Evolutionary conservation across 2,888 invertebrate species (phyloP).

Genomic region (Cephus pulcher): DNA sequence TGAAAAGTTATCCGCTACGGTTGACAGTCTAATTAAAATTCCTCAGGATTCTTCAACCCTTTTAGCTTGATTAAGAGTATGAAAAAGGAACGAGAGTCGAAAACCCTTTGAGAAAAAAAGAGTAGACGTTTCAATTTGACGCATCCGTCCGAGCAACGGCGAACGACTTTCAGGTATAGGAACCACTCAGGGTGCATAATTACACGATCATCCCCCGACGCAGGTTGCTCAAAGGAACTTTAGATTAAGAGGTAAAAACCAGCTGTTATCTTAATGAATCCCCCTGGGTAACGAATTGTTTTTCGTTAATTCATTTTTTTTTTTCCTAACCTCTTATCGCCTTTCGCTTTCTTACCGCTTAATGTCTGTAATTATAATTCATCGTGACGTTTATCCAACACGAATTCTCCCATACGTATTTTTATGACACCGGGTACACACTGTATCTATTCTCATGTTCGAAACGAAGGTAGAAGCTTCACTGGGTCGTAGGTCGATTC

Average conservation of each 20-base stretch:
- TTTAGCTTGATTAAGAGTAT: constrained; percentile 13
- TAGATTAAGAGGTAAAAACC: constrained; percentile 38
- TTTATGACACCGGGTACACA: not conserved
- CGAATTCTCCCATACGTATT: too few species aligned
- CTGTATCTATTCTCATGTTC: not conserved
- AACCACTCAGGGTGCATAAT: constrained; percentile 33
- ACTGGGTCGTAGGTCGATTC: not conserved
- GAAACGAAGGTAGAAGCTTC: not conserved
- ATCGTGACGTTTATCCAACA: not conserved
- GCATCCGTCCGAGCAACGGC: constrained; percentile 15
- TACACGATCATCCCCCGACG: constrained; percentile 38
- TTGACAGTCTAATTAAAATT: constrained; percentile 34
- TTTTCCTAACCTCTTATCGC: not conserved
- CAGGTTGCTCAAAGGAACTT: constrained; percentile 6
- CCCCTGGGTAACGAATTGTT: constrained; percentile 21
- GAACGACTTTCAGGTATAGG: constrained; percentile 19
- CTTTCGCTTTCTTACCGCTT: too few species aligned
- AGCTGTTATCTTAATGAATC: constrained; percentile 45
- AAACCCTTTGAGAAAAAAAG: not conserved
- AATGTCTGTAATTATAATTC: not conserved
- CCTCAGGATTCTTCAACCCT: constrained; percentile 22
- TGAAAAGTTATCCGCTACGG: not conserved
- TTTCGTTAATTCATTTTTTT: constrained; percentile 19
- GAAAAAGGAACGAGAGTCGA: constrained; percentile 10
- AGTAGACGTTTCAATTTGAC: constrained; percentile 28